Base-by-base conservation (phyloP, 2,797 vertebrate species). In the Falco peregrinus region DNA sequence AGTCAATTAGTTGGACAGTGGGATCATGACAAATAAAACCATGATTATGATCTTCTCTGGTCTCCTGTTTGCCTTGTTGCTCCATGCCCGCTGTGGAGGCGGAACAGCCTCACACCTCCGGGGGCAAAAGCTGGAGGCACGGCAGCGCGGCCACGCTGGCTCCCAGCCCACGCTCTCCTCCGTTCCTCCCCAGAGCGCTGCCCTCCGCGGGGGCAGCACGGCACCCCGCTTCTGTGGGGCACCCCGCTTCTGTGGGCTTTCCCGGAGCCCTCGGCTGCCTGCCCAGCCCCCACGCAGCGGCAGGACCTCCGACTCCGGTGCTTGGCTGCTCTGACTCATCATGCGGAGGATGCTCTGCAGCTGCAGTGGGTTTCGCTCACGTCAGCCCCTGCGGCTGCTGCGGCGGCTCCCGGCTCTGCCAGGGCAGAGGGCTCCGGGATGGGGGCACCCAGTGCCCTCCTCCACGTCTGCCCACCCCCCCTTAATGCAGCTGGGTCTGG, bases 11-110 rank as follows among this genome's bases (percentile, higher is more conserved):
- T 95, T 95, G 96, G 96, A 96, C 92, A 75, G 93, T 90, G 96
- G 97, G 97, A 95, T 95, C 97, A 96, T 97, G 96, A 96, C 95
- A 95, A 97, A 98, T 98, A 97, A 98, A 98, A 97, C 90, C 87
- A 93, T 95, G 95, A 96, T 91, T 41, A 81, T 79, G 96, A 96
- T 95, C 97, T 96, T 82, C 89, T 12, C n/a, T 15, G 51, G 53
- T 63, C 51, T 57, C 50, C 74, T 93, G 56, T 95, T 96, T 95
- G 90, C 90, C 96, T 94, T 54, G 89, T 88, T 87, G 94, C 96
- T 97, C 53, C 45, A 56, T 0, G 2, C 48, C 28, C 0, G 12
- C 39, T 0, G 7, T 1, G 9, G 41, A 28, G 84, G 45, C 1
- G 29, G 45, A 13, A n/a, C 29, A 6, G 57, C 57, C 69, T 6